Base-by-base conservation (phyloP, 1,140 invertebrate genomes). In the Atta texana region DNA sequence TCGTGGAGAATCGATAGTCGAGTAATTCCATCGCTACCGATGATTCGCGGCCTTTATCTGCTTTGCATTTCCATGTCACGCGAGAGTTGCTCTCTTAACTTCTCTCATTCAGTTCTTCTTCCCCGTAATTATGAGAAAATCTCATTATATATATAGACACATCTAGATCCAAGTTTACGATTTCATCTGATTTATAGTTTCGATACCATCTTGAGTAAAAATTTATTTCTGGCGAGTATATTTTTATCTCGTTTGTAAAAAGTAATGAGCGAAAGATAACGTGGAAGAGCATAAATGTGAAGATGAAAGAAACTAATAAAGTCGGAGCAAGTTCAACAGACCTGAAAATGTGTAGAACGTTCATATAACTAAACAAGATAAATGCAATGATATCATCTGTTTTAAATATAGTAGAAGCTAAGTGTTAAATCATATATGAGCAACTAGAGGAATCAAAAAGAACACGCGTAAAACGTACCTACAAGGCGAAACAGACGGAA, bases 381-480 rank as follows among this genome's bases (percentile, higher is more conserved):
- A 51, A 80, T 69, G 77, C 28, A 55, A 80, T 6, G 49, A 80
- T 66, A 53, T 53, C 31, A 68, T 55, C n/a, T 51, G 49, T 69
- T 64, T 88, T 69, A 86, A 80, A 51, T 21, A 74, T 80, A 72
- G 53, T 55, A 68, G 75, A 74, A 28, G 81, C 84, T 82, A 82
- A 89, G 57, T 51, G 55, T 86, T 69, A 51, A 81, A 85, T 84
- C 89, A 53, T 74, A 74, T 78, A 78, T 72, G 88, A 89, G 64
- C 85, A 74, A 59, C 89, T 80, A 74, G 81, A 90, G 86, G 69
- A 89, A 78, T 90, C 75, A 77, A 66, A 87, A 89, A 87, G 88
- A 87, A 69, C 84, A 71, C 69, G 84, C 88, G 71, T 69, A 75
- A 71, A 75, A 63, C 28, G 31, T 55, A 51, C 14, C 3, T 16